Evolutionary conservation across 2,888 invertebrate species (phyloP), one percentile per base, ranked within the genome.

Genomic region (Zaprionus lineosus): DNA sequence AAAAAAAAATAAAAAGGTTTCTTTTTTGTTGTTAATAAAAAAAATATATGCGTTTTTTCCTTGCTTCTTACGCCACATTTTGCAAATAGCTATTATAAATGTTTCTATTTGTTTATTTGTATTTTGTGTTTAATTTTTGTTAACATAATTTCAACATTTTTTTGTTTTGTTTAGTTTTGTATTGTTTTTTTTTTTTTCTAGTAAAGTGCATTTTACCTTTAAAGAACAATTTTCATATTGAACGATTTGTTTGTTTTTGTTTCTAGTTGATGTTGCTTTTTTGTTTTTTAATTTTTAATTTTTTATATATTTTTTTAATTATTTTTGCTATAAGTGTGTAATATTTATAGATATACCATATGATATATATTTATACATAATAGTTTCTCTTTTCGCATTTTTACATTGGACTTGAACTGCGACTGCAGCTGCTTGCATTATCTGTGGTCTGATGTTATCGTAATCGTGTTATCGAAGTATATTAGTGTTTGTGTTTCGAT

Each of bases 71-170:
- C 37, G 41, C 65, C 64, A 50, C 44, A 60, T 73, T 71, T 47
- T 62, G 67, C 65, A 56, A 52, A 55, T 66, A 58, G 55, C 66
- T 74, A 68, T 57, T 50, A 60, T 65, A 64, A 61, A 59, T 64
- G 39, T 53, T 59, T 69, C 69, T 55, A 58, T 65, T 51, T 43
- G 53, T 43, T 29, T 24, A 24, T 24, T 24, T 24, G 24, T 57
- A 34, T 39, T 60, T 67, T 65, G 18, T 55, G 43, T 51, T 62
- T 60, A 36, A 40, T 43, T 31, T 56, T 61, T 63, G 58, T 69
- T 63, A 76, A 76, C 71, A 75, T 81, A 79, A 73, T 73, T 75
- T 81, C 73, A 81, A 79, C 64, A 67, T 73, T 75, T 63, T 68
- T 62, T 74, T 66, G 28, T 65, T 43, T 28, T 5, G 28, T 28